Conservation (phyloP, 2,113 vertebrate genomes). For the Ptilorrhoa leucosticta region DNA sequence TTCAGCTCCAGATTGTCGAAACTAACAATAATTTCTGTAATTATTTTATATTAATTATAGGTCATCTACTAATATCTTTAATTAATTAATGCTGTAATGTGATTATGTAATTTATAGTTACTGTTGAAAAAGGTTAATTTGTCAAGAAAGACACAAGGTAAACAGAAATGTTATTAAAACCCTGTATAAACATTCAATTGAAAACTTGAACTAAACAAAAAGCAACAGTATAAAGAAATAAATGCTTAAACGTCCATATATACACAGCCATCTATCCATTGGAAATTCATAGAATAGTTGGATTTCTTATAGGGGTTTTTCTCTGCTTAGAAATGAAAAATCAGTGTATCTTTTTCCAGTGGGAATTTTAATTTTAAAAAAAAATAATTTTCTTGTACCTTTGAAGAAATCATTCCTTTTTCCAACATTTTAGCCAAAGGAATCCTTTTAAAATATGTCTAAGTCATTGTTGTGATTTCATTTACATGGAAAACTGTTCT, state of each 20-base stretch:
- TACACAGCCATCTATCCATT: not conserved
- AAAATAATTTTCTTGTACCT: not conserved
- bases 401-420: not conserved
- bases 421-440: not conserved
- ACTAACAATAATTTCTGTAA: constrained; percentile 61
- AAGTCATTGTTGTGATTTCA: not conserved
- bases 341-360: not conserved
- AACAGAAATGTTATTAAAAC: constrained; percentile 59
- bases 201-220: constrained; percentile 13
- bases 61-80: constrained; percentile 62
- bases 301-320: not conserved
- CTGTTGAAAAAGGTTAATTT: constrained; percentile 50
- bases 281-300: not conserved
- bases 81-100: constrained; percentile 60
- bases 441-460: not conserved
- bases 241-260: not conserved
- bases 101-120: constrained; percentile 59
- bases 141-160: constrained; percentile 50
- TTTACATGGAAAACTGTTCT: not conserved
- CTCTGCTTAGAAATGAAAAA: not conserved
- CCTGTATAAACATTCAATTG: constrained; percentile 26
- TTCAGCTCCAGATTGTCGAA: constrained; percentile 21
- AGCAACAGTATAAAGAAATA: not conserved
- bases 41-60: constrained; percentile 59
- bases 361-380: not conserved